Percentiles rank a stretch among this genome's conserved stretches.
Evolutionary conservation across 2,113 vertebrate species (phyloP).

Genomic region (Columbina picui): DNA sequence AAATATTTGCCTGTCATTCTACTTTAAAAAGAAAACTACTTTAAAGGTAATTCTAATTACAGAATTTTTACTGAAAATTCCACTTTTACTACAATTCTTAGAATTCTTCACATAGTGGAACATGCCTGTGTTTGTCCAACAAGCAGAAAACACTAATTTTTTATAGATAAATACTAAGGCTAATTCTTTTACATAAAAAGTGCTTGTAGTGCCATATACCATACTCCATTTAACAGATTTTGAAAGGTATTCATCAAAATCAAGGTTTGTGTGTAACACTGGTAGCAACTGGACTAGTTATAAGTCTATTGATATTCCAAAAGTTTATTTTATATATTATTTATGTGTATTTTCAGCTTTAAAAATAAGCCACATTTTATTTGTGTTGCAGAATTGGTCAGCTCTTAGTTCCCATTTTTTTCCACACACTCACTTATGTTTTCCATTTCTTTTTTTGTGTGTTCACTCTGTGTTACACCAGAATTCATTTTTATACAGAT

Average conservation of each 20-base stretch:
- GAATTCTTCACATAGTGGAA: not conserved
- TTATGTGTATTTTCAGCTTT: not conserved
- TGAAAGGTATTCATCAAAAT: not conserved
- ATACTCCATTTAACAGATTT: not conserved
- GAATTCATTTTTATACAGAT: not conserved
- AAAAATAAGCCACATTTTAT: not conserved
- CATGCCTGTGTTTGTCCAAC: not conserved
- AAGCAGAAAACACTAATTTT: not conserved
- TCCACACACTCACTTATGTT: not conserved
- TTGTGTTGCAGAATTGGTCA: not conserved
- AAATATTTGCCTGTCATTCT: not conserved
- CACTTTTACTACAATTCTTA: not conserved
- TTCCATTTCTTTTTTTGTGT: not conserved
- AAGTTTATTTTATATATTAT: not conserved
- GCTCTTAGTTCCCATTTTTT: not conserved
- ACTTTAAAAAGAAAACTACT: not conserved
- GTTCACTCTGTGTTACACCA: not conserved
- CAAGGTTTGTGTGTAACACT: not conserved
- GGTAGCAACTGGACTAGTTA: not conserved
- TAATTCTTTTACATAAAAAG: not conserved
- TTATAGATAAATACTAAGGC: not conserved
- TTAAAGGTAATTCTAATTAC: not conserved
- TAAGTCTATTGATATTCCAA: not conserved
- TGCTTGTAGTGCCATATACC: not conserved
- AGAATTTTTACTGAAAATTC: not conserved